Percentiles rank a stretch among this genome's conserved stretches.
phyloP scores from a whole-genome alignment of 2,888 invertebrate species.

The Mayetiola destructor region DNA sequence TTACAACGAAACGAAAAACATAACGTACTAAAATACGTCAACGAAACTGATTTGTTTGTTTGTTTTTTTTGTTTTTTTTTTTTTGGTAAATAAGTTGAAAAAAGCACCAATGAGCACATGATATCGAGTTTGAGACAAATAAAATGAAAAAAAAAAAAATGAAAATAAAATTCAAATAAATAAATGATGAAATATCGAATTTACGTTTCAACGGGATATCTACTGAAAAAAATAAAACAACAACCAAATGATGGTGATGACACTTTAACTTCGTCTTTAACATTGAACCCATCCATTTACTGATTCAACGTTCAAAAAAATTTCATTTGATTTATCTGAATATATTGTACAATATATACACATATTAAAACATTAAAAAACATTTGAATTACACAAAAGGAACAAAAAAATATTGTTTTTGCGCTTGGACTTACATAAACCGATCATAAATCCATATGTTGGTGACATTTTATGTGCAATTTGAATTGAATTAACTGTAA shows the following conservation, averaged over 20 bases:
- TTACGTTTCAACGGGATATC: background rate
- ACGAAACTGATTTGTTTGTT: slow-evolving; percentile 30
- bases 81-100: background rate
- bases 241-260: background rate
- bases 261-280: background rate
- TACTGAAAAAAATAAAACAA: background rate
- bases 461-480: background rate
- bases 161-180: background rate
- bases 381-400: background rate
- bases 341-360: background rate
- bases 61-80: background rate
- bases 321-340: no score
- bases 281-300: slow-evolving; percentile 1
- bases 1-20: slow-evolving; percentile 35
- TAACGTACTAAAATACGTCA: slow-evolving; percentile 30
- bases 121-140: background rate
- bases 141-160: background rate
- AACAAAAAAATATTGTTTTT: background rate
- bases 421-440: slow-evolving; percentile 1
- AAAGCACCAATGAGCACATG: background rate
- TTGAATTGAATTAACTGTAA: no score
- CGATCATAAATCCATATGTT: slow-evolving; percentile 8
- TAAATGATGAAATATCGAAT: no score
- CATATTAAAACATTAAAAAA: background rate
- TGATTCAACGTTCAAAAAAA: no score